These are phyloP conservation scores for Bubalus kerabau DNA, from an alignment of 2,113 vertebrate genomes.

Conservation along the genomic window DNA sequence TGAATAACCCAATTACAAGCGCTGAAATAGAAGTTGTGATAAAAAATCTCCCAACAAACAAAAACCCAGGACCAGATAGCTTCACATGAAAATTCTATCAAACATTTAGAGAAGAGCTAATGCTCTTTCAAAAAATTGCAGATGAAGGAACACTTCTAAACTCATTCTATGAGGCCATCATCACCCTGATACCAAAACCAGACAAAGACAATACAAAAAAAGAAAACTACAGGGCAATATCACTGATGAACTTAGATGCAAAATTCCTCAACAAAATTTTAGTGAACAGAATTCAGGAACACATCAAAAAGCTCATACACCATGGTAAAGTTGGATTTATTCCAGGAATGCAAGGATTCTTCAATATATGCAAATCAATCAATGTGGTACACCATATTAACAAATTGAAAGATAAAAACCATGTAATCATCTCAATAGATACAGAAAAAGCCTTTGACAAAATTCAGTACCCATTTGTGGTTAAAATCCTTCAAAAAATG, in stretches of 20 bases:
- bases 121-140: background rate
- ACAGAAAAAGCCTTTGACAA: background rate
- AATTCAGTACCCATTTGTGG: background rate
- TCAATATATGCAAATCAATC: background rate
- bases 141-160: background rate
- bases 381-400: background rate
- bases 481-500: background rate
- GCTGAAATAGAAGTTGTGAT: background rate
- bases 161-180: background rate
- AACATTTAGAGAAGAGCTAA: background rate
- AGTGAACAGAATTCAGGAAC: background rate
- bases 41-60: background rate
- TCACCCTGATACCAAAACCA: background rate
- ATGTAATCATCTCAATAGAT: background rate
- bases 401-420: background rate
- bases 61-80: background rate
- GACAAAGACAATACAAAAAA: background rate
- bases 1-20: no score
- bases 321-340: background rate
- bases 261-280: background rate
- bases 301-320: background rate
- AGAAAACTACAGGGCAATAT: background rate
- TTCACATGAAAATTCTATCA: background rate
- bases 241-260: background rate
- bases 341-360: background rate